These are phyloP conservation scores for Sinopyrophorus schimmeli DNA, from an alignment of 2,888 invertebrate genomes.

Conservation along the genomic window DNA sequence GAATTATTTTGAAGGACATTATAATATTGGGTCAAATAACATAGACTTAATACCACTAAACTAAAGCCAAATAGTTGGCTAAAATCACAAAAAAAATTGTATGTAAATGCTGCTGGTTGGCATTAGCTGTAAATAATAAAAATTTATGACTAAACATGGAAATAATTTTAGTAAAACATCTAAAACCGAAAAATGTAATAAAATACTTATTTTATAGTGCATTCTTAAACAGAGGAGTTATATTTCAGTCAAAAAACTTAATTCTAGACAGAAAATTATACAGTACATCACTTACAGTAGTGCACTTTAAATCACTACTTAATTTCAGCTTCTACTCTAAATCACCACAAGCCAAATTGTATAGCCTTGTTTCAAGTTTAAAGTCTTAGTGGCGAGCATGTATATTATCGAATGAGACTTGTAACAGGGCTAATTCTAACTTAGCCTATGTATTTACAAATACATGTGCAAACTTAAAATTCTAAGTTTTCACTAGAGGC, in stretches of 20 bases:
- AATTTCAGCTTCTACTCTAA: constrained; percentile 22
- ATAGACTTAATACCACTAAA: too few relatives aligned
- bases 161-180: constrained; percentile 22
- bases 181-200: constrained; percentile 18
- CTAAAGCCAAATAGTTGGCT: constrained; percentile 16
- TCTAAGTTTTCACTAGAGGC: constrained; percentile 51
- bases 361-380: constrained; percentile 23
- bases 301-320: constrained; percentile 15
- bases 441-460: constrained; percentile 45
- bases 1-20: too few relatives aligned
- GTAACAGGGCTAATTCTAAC: constrained; percentile 40
- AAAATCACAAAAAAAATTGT: constrained; percentile 19
- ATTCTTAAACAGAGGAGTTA: constrained; percentile 20
- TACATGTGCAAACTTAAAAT: constrained; percentile 49
- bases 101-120: constrained; percentile 10
- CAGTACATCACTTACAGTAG: constrained; percentile 23
- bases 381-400: too few relatives aligned
- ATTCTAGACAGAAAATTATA: constrained; percentile 22
- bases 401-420: constrained; percentile 25
- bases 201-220: constrained; percentile 20
- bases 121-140: constrained; percentile 14
- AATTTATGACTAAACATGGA: constrained; percentile 6
- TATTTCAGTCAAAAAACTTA: constrained; percentile 28
- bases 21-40: too few relatives aligned
- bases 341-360: constrained; percentile 29